Conservation (phyloP, 2,797 vertebrate species). For the Phoebastria nigripes region DNA sequence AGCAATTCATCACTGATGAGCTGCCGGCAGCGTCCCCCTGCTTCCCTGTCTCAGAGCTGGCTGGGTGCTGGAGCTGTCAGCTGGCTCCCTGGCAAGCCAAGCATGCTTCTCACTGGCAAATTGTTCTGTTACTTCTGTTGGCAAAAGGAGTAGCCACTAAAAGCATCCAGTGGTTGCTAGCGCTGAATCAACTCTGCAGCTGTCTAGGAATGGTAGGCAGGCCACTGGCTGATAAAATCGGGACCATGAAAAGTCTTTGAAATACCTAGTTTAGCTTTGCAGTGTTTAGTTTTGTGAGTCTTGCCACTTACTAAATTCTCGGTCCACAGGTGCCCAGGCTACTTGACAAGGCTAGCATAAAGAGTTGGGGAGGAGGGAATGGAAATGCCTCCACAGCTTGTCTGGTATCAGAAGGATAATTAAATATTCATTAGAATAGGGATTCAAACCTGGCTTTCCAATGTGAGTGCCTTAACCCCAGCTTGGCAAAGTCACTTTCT, state of each 20-base stretch:
- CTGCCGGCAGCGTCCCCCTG: background rate
- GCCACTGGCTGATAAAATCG: background rate
- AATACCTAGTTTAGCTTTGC: background rate
- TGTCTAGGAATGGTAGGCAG: too few relatives aligned
- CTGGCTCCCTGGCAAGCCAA: background rate
- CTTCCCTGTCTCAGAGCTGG: rapidly evolving
- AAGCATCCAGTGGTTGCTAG: too few relatives aligned
- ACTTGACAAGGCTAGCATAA: background rate
- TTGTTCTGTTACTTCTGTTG: background rate
- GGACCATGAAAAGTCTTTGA: background rate
- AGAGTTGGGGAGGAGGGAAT: background rate
- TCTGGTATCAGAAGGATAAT: background rate
- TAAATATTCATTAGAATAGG: background rate
- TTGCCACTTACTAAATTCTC: rapidly evolving
- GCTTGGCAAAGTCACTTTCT: background rate
- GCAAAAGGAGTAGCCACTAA: background rate
- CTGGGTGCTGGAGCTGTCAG: background rate
- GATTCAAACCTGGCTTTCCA: background rate
- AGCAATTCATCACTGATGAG: rapidly evolving
- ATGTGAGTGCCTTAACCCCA: background rate
- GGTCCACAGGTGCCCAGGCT: background rate
- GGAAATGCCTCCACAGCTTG: background rate
- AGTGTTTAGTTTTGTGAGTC: background rate
- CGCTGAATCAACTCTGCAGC: background rate
- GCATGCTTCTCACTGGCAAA: too few relatives aligned